phyloP scores from a whole-genome alignment of 2,113 vertebrate species.

The Hippoglossus stenolepis region DNA sequence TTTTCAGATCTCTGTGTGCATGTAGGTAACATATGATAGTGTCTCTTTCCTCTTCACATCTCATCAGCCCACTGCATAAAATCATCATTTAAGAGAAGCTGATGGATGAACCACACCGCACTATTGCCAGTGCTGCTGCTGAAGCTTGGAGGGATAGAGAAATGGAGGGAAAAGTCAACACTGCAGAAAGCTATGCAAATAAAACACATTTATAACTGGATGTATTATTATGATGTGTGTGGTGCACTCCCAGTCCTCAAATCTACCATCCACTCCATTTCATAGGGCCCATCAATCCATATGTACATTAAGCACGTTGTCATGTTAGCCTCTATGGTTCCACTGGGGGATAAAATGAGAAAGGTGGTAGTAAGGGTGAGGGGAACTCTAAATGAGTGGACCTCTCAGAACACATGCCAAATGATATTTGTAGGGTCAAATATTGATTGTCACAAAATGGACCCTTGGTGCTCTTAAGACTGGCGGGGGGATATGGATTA shows the following conservation, averaged over 20 bases:
- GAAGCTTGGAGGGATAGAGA: slow-evolving; percentile 25
- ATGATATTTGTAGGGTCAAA: slow-evolving; percentile 77
- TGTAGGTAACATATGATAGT: slow-evolving; percentile 61
- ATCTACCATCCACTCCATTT: slow-evolving; percentile 13
- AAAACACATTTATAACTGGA: slow-evolving; percentile 45
- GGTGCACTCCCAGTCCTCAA: slow-evolving; percentile 9
- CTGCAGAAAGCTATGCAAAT: slow-evolving; percentile 51
- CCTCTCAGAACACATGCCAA: slow-evolving; percentile 63
- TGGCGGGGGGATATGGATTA: slow-evolving; percentile 65
- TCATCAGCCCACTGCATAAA: slow-evolving; percentile 73
- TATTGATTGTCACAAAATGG: slow-evolving; percentile 79
- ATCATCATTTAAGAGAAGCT: slow-evolving; percentile 59
- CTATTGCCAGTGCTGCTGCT: slow-evolving; percentile 21
- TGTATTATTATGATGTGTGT: slow-evolving; percentile 33
- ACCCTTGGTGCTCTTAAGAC: slow-evolving; percentile 76
- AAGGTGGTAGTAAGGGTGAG: slow-evolving; percentile 41
- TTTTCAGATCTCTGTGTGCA: slow-evolving; percentile 46
- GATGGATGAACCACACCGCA: slow-evolving; percentile 42
- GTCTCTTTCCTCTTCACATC: slow-evolving; percentile 63
- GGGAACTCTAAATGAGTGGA: slow-evolving; percentile 42
- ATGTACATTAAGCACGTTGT: slow-evolving; percentile 58
- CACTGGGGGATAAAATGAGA: slow-evolving; percentile 55
- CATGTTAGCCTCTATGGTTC: slow-evolving; percentile 59
- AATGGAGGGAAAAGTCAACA: slow-evolving; percentile 43
- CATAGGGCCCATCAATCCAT: slow-evolving; percentile 56